Evolutionary conservation across 2,888 invertebrate species (phyloP).

Genomic region (Ophion obscuratus): DNA sequence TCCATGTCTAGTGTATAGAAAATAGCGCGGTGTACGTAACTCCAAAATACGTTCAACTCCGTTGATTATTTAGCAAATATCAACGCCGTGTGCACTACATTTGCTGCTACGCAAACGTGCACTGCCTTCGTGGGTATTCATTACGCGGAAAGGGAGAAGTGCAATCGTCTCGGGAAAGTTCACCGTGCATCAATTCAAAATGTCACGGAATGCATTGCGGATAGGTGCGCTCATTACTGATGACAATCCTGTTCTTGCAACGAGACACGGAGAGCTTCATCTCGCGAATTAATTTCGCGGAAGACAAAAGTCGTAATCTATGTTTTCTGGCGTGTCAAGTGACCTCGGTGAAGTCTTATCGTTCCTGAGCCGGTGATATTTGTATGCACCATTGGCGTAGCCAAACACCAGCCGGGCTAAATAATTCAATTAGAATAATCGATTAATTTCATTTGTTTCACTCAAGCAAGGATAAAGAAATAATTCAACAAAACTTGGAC

Average conservation of each 20-base stretch:
- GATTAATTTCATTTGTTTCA: no score
- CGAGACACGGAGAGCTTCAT: neutral
- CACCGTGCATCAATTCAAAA: constrained; percentile 59
- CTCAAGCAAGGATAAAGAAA: no score
- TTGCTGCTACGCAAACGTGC: constrained; percentile 1
- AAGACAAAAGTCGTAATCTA: no score
- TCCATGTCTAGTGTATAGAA: neutral
- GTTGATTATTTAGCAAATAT: constrained; percentile 38
- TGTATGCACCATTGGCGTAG: no score
- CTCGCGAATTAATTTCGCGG: no score
- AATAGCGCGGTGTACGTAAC: neutral
- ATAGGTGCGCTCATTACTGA: neutral
- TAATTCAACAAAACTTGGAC: no score
- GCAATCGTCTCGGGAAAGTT: constrained; percentile 65
- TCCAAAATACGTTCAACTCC: neutral
- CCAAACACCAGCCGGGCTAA: no score
- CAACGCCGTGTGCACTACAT: constrained; percentile 22
- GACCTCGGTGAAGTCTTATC: no score
- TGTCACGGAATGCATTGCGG: constrained; percentile 39
- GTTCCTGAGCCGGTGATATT: no score
- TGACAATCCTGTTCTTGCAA: neutral
- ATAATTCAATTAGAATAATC: no score
- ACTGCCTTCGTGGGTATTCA: constrained; percentile 59
- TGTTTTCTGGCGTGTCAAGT: no score
- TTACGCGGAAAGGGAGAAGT: constrained; percentile 60